Evolutionary conservation across 2,888 invertebrate species (phyloP).

Genomic region (Alviniconcha strummeri): DNA sequence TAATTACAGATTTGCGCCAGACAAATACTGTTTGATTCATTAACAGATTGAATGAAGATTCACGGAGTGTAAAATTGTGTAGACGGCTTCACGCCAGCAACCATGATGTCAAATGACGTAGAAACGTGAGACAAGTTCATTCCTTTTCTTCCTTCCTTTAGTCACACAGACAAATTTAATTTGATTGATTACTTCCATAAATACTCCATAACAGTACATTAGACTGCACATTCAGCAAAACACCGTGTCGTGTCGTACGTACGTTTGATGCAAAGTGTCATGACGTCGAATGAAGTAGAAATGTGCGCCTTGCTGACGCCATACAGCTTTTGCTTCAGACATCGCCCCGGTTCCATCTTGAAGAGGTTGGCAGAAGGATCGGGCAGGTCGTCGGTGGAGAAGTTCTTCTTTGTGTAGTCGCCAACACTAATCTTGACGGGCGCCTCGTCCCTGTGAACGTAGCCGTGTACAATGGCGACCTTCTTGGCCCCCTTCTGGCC

Average conservation of each 20-base stretch:
- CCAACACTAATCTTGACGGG: constrained; percentile 11
- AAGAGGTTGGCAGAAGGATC: constrained; percentile 23
- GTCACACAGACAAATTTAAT: too few species aligned
- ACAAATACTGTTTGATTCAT: too few species aligned
- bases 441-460: constrained; percentile 8
- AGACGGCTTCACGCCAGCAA: too few species aligned
- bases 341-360: constrained; percentile 27
- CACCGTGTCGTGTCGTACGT: not conserved
- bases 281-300: not conserved
- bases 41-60: too few species aligned
- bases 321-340: constrained; percentile 7
- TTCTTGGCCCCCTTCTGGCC: constrained; percentile 5
- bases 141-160: too few species aligned
- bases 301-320: constrained; percentile 31
- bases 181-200: not conserved
- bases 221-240: too few species aligned
- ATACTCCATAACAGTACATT: too few species aligned
- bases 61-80: too few species aligned
- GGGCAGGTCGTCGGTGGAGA: not conserved
- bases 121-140: too few species aligned
- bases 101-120: too few species aligned
- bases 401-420: constrained; percentile 19
- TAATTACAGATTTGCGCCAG: too few species aligned
- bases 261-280: constrained; percentile 21
- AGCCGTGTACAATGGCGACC: constrained; percentile 25